Conservation (phyloP, 2,113 vertebrate genomes). For the Myrmecophaga tridactyla region DNA sequence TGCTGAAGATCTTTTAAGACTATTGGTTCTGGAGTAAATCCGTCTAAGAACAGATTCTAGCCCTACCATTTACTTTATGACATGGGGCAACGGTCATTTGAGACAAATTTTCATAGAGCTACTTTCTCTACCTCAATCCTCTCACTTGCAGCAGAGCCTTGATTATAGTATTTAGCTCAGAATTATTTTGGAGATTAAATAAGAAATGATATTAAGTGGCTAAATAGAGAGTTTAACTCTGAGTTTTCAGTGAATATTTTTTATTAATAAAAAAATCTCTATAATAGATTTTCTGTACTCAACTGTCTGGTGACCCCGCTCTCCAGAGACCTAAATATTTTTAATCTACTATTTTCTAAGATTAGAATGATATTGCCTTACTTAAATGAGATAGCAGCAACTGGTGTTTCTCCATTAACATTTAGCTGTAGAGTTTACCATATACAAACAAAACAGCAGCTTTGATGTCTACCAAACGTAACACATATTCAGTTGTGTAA, state of each 20-base stretch:
- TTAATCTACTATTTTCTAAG: neutral
- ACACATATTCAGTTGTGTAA: neutral
- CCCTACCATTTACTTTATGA: neutral
- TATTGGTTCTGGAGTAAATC: neutral
- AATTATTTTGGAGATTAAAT: neutral
- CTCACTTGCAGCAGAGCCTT: neutral
- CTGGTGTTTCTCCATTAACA: constrained; percentile 9
- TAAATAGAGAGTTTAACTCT: neutral
- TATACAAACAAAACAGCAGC: constrained; percentile 37
- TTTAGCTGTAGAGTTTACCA: constrained; percentile 9
- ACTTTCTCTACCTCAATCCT: neutral
- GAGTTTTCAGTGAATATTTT: neutral
- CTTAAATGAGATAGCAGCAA: constrained; percentile 26
- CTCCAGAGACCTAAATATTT: neutral
- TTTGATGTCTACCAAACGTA: constrained; percentile 6
- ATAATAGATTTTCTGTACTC: neutral
- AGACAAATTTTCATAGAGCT: too few species aligned
- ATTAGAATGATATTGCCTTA: neutral
- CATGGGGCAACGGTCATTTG: neutral
- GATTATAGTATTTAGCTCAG: neutral
- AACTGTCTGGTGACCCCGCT: neutral
- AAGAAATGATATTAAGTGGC: neutral
- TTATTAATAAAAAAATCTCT: constrained; percentile 40
- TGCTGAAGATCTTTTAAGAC: neutral
- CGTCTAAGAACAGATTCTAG: neutral